Base-by-base conservation (phyloP, 2,888 invertebrate genomes). In the Agrochola circellaris region DNA sequence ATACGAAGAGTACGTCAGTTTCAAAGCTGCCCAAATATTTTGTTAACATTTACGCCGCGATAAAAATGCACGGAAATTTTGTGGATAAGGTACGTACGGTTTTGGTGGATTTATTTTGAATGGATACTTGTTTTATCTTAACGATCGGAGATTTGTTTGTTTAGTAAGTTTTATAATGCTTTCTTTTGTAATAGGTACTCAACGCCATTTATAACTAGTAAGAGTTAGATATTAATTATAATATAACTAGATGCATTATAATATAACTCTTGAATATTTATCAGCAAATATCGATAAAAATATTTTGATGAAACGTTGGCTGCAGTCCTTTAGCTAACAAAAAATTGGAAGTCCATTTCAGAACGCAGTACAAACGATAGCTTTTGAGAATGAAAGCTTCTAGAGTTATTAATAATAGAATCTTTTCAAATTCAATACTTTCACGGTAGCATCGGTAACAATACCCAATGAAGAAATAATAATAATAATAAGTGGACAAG, bases 1-100 rank as follows among this genome's bases (percentile, higher is more conserved):
- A 91, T 91, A 88, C 87, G 84, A 86, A 81, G 86, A 82, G 87
- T 77, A 78, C 62, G 83, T 85, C 83, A 84, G 83, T 87, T 79
- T 78, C 78, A 79, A 78, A 87, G 88, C 85, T 78, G 77, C 42
- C 76, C 82, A 87, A 88, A 88, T 88, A 84, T 88, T 88, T 88
- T 88, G 88, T 85, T 84, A 88, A 84, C 87, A 83, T 88, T 88
- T 78, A 79, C 79, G 69, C 70, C 62, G 61, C 77, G 80, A 88
- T 86, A 85, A 87, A 86, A 84, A 74, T 76, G 75, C 77, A 81
- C 3, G 61, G 70, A 72, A 75, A 75, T 73, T 75, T 73, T 60
- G 56, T 65, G 51, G 64, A 60, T 80, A 45, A 38, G n/a, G n/a
- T n/a, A n/a, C n/a, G 26, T 75, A 48, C 60, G 77, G 72, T 73